A percentile compares a stretch with the other conserved stretches of the same genome.
Conservation (phyloP, 2,113 vertebrate genomes). For the Dryoscopus gambensis region DNA sequence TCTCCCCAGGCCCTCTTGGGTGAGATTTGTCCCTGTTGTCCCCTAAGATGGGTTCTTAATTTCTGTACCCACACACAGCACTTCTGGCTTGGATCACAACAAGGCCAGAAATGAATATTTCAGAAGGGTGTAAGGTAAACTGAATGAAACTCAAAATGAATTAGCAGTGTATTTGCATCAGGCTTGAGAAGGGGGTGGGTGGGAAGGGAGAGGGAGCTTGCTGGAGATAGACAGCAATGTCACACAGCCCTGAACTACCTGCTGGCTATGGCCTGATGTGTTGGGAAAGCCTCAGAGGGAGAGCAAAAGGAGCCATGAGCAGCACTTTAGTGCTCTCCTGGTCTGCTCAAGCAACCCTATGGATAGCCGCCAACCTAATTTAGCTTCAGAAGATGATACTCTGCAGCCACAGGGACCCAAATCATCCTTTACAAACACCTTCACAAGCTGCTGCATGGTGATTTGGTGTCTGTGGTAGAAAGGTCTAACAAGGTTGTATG, state of each 20-base stretch:
- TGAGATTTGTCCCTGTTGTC: background rate
- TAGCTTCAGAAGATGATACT: background rate
- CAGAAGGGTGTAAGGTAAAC: background rate
- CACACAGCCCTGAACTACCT: background rate
- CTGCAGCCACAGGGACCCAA: background rate
- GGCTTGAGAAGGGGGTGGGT: background rate
- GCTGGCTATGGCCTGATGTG: background rate
- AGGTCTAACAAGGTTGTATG: background rate
- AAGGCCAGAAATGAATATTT: background rate
- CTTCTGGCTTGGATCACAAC: fast-evolving
- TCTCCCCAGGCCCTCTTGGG: background rate
- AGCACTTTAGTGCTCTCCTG: background rate
- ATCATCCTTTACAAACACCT: background rate
- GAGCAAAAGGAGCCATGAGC: background rate
- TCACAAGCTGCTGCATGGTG: fast-evolving
- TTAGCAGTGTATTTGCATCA: background rate
- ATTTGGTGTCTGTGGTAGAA: background rate
- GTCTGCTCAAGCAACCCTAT: background rate
- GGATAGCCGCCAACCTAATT: background rate
- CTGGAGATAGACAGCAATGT: background rate
- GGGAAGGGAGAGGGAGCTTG: background rate
- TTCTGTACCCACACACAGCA: background rate
- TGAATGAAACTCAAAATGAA: background rate
- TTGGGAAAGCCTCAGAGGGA: background rate
- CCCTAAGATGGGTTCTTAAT: fast-evolving